phyloP scores from a whole-genome alignment of 2,797 vertebrate species.

The Cichlasoma orientale region DNA sequence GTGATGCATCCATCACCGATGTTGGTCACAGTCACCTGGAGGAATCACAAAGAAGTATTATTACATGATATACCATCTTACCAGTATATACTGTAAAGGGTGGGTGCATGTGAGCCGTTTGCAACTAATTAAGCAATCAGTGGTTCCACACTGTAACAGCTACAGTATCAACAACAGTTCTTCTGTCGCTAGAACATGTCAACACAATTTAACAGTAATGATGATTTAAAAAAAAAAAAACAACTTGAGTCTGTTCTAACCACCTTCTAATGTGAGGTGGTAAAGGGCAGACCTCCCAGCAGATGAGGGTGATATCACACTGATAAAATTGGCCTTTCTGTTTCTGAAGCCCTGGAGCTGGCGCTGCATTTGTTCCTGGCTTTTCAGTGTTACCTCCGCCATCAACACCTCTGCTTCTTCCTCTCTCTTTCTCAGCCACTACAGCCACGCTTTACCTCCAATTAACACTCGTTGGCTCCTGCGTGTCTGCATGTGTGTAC shows the following conservation, averaged over 20 bases:
- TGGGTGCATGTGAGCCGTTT: background rate
- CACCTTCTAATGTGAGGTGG: conserved; percentile 27
- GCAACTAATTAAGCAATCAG: background rate
- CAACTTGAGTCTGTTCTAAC: conserved; percentile 28
- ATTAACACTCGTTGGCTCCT: conserved; percentile 79
- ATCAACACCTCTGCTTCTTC: conserved; percentile 73
- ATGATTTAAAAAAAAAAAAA: conserved; percentile 34
- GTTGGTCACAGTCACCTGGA: conserved; percentile 85
- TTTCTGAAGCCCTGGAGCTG: conserved; percentile 47
- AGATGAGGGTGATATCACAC: conserved; percentile 50
- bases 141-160: conserved; percentile 6
- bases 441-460: conserved; percentile 76
- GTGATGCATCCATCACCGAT: conserved; percentile 73
- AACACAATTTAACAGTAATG: conserved; percentile 29
- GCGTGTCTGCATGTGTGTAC: conserved; percentile 32
- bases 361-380: conserved; percentile 38
- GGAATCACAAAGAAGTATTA: conserved; percentile 59
- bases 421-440: conserved; percentile 66
- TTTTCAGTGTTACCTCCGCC: conserved; percentile 63
- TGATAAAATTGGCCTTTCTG: conserved; percentile 56
- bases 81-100: background rate
- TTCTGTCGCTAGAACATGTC: background rate
- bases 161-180: background rate
- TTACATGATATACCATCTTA: background rate
- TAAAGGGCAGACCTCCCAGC: conserved; percentile 37